phyloP scores from a whole-genome alignment of 2,888 invertebrate species.

The Timandra comae region DNA sequence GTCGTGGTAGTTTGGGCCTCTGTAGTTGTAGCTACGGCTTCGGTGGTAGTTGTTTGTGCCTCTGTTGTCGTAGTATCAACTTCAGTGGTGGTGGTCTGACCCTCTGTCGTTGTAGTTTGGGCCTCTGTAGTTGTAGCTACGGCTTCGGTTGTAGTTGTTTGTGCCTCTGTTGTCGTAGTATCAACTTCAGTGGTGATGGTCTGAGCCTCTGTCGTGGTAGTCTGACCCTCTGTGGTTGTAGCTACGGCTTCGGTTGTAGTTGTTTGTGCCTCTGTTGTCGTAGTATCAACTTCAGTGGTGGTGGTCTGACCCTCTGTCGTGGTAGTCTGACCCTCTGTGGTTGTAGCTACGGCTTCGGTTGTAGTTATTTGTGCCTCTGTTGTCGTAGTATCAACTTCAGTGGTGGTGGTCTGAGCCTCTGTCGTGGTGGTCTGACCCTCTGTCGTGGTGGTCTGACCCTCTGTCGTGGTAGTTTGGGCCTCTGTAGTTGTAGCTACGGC shows the following conservation, averaged over 20 bases:
- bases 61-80: slow-evolving; percentile 1
- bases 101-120: slow-evolving; percentile 1
- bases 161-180: slow-evolving; percentile 8
- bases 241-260: slow-evolving; percentile 4
- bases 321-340: slow-evolving; percentile 2
- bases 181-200: slow-evolving; percentile 1
- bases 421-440: not conserved
- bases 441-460: not conserved
- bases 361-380: too few species aligned
- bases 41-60: not conserved
- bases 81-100: slow-evolving; percentile 1
- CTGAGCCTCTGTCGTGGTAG: slow-evolving; percentile 1
- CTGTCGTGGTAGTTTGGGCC: too few species aligned
- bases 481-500: too few species aligned
- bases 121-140: slow-evolving; percentile 7
- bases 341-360: not conserved
- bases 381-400: not conserved
- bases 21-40: not conserved
- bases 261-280: slow-evolving; percentile 4
- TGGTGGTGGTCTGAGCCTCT: not conserved
- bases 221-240: not conserved
- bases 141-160: slow-evolving; percentile 5
- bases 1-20: not conserved
- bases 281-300: slow-evolving; percentile 1
- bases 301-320: not conserved